phyloP scores from a whole-genome alignment of 2,888 invertebrate species.

The Stenichneumon culpator region DNA sequence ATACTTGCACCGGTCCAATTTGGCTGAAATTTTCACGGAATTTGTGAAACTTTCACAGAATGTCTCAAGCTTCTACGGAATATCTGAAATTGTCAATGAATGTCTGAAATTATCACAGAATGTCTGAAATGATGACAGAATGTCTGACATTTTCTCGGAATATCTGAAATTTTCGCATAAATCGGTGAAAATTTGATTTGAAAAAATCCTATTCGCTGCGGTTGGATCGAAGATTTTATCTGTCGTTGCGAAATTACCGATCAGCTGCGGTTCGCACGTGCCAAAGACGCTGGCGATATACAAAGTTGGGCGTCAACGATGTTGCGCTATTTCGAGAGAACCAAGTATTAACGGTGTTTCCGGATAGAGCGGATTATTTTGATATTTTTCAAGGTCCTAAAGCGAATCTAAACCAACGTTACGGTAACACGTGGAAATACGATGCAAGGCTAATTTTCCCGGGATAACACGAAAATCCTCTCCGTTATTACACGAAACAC shows the following conservation, averaged over 20 bases:
- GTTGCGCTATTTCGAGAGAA: slow-evolving; percentile 57
- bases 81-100: too few relatives aligned
- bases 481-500: slow-evolving; percentile 29
- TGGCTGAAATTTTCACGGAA: too few relatives aligned
- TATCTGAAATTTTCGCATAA: too few relatives aligned
- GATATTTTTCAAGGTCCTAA: slow-evolving; percentile 56
- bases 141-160: too few relatives aligned
- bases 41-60: too few relatives aligned
- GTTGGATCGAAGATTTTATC: background rate
- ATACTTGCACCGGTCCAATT: too few relatives aligned
- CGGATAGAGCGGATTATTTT: slow-evolving; percentile 60
- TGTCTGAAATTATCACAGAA: too few relatives aligned
- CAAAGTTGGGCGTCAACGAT: slow-evolving; percentile 30
- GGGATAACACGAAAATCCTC: slow-evolving; percentile 37
- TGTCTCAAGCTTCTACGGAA: too few relatives aligned
- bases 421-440: slow-evolving; percentile 3
- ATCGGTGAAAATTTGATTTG: too few relatives aligned
- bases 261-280: slow-evolving; percentile 11
- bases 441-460: background rate
- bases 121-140: too few relatives aligned
- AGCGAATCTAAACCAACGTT: slow-evolving; percentile 21
- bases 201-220: background rate
- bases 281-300: slow-evolving; percentile 39
- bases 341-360: slow-evolving; percentile 56
- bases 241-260: slow-evolving; percentile 59